These are phyloP conservation scores for Phymanthus crucifer DNA, from an alignment of 92 coral and sea anemone genomes.

Conservation along the genomic window DNA sequence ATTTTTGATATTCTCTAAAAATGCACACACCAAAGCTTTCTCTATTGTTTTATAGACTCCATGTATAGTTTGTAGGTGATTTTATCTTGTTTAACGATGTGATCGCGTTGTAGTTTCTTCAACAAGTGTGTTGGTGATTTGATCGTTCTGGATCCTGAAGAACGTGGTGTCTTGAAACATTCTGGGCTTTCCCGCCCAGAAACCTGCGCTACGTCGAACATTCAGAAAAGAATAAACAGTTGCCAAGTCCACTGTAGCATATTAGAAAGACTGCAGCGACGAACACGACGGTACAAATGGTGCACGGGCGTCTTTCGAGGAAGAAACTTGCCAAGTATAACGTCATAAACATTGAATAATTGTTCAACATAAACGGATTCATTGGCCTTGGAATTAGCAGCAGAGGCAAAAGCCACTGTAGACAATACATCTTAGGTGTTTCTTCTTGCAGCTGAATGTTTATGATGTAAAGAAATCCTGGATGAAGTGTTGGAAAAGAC, in stretches of 20 bases:
- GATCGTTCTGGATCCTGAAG: neutral
- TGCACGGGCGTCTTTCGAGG: constrained; percentile 99
- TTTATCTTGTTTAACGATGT: neutral
- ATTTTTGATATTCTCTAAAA: no score
- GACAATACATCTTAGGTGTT: constrained; percentile 77
- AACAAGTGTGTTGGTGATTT: neutral
- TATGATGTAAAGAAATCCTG: neutral
- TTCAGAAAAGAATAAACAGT: constrained; percentile 89
- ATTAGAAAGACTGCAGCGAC: constrained; percentile 91
- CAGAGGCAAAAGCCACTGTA: constrained; percentile 97
- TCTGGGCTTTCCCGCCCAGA: constrained; percentile 2
- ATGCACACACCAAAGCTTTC: neutral
- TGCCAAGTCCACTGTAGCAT: constrained; percentile 99
- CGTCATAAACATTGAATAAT: constrained; percentile 99
- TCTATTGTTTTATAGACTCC: neutral
- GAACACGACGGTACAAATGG: constrained; percentile 96
- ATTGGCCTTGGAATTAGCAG: constrained; percentile 96
- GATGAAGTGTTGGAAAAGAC: neutral
- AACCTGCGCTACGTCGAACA: constrained; percentile 71
- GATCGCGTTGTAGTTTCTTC: neutral
- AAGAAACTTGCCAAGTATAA: constrained; percentile 96
- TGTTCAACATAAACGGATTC: constrained; percentile 89
- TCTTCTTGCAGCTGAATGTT: neutral
- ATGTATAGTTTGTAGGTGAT: neutral
- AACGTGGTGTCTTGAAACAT: neutral